Percentiles rank a stretch among this genome's conserved stretches.
Conservation (phyloP, 2,888 invertebrate genomes). For the Orthosia gothica region DNA sequence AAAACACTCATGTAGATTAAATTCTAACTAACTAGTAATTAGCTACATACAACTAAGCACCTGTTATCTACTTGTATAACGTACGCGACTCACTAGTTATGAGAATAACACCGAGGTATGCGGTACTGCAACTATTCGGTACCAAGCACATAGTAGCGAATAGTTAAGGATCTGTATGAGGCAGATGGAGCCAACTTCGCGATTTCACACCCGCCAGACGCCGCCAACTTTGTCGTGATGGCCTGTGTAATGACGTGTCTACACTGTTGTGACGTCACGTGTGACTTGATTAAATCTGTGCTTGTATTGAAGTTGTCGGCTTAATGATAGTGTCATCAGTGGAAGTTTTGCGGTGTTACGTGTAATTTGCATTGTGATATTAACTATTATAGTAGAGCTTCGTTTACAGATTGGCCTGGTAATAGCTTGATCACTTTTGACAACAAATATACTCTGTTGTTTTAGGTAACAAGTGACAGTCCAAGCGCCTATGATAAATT, state of each 20-base stretch:
- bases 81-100: constrained; percentile 27
- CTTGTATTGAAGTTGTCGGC: constrained; percentile 39
- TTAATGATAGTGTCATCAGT: constrained; percentile 37
- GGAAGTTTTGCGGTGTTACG: constrained; percentile 25
- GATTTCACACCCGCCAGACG: constrained; percentile 71
- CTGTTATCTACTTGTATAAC: constrained; percentile 33
- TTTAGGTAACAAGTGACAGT: too few relatives aligned
- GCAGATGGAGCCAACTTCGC: constrained; percentile 75
- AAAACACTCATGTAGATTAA: too few relatives aligned
- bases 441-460: too few relatives aligned
- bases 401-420: too few relatives aligned
- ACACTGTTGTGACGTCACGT: constrained; percentile 43
- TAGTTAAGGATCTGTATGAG: constrained; percentile 75
- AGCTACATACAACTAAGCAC: constrained; percentile 12
- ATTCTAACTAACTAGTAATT: background rate
- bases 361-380: constrained; percentile 27
- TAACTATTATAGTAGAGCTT: constrained; percentile 12
- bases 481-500: too few relatives aligned
- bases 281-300: constrained; percentile 55
- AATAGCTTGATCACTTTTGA: too few relatives aligned
- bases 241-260: constrained; percentile 56
- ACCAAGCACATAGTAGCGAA: constrained; percentile 55
- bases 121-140: constrained; percentile 64
- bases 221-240: constrained; percentile 70
- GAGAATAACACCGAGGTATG: constrained; percentile 40